Evolutionary conservation across 2,888 invertebrate species (phyloP).

Genomic region (Megastigmus dorsalis): DNA sequence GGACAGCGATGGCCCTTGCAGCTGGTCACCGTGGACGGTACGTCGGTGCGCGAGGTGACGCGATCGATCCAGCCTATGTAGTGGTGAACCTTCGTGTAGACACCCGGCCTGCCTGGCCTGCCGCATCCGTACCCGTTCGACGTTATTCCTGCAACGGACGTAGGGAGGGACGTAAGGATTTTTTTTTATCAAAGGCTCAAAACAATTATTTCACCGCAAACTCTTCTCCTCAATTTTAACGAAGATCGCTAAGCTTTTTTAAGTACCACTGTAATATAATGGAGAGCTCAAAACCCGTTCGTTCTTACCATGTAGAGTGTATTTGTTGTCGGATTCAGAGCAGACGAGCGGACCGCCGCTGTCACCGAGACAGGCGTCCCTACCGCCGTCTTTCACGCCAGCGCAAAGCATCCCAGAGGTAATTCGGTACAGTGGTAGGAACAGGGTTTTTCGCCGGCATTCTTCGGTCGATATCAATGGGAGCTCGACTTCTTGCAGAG

Average conservation of each 20-base stretch:
- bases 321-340: constrained; percentile 77
- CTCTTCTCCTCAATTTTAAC: too few relatives aligned
- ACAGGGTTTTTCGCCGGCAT: constrained; percentile 83
- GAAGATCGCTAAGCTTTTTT: too few relatives aligned
- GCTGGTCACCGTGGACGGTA: constrained; percentile 59
- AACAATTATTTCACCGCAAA: too few relatives aligned
- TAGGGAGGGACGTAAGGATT: not conserved
- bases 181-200: not conserved
- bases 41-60: constrained; percentile 72
- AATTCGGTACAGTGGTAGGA: constrained; percentile 84
- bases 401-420: constrained; percentile 90
- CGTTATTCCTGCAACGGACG: constrained; percentile 79
- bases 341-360: constrained; percentile 88
- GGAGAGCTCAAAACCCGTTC: not conserved
- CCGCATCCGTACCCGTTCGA: constrained; percentile 89
- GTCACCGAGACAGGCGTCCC: constrained; percentile 88
- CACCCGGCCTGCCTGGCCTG: constrained; percentile 85
- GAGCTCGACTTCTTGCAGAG: constrained; percentile 87
- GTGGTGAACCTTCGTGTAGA: constrained; percentile 83
- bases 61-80: constrained; percentile 84
- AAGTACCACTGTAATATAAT: not conserved
- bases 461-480: constrained; percentile 87
- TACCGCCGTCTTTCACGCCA: constrained; percentile 85
- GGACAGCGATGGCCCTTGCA: constrained; percentile 85
- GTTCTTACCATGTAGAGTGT: constrained; percentile 67